phyloP scores from a whole-genome alignment of 2,797 vertebrate genomes.

The Passerculus sandwichensis region DNA sequence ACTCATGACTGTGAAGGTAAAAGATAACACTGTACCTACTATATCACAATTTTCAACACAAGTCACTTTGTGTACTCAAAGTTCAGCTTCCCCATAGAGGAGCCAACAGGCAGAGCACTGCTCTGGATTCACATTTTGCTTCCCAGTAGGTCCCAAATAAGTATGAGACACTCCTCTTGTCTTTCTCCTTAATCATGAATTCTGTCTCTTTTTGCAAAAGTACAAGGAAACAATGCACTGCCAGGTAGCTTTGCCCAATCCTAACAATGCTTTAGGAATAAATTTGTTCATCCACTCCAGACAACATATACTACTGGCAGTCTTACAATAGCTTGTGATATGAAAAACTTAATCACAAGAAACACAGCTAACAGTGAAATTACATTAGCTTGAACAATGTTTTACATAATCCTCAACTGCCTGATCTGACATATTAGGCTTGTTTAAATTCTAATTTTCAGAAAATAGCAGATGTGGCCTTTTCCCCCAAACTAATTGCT shows the following conservation, averaged over 20 bases:
- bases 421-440: neutral
- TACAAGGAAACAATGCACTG: neutral
- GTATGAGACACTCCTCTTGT: neutral
- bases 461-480: neutral
- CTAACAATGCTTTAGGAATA: neutral
- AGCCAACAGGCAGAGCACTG: neutral
- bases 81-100: neutral
- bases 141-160: neutral
- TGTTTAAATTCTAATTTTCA: neutral
- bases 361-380: neutral
- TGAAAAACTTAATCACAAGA: neutral
- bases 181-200: neutral
- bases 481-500: neutral
- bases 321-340: neutral
- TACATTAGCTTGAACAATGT: neutral
- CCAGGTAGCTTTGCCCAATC: neutral
- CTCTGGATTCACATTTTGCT: neutral
- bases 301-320: neutral
- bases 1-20: neutral
- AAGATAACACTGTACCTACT: neutral
- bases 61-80: neutral
- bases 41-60: neutral
- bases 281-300: neutral
- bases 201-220: neutral
- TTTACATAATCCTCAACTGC: neutral